These are phyloP conservation scores for Hiodon alosoides DNA, from an alignment of 2,113 vertebrate species.

Conservation along the genomic window DNA sequence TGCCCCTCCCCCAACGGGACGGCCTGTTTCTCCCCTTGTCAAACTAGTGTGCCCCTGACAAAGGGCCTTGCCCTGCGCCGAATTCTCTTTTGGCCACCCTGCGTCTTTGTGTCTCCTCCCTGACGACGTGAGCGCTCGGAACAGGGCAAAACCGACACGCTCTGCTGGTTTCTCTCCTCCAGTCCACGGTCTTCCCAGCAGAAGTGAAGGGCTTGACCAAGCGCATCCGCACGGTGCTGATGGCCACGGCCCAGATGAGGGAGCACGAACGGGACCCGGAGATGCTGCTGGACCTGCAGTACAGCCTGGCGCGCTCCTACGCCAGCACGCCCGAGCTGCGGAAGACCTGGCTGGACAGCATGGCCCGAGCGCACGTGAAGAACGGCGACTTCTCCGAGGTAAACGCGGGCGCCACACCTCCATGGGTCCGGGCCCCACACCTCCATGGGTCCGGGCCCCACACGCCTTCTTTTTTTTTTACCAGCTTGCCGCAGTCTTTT, in stretches of 20 bases:
- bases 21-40: too few relatives aligned
- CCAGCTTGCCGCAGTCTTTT: too few relatives aligned
- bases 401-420: constrained; percentile 2
- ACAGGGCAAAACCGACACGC: too few relatives aligned
- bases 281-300: constrained; percentile 93
- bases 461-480: too few relatives aligned
- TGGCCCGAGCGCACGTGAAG: constrained; percentile 92
- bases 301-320: constrained; percentile 92
- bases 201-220: constrained; percentile 95
- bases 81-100: not conserved
- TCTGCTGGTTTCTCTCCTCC: constrained; percentile 10
- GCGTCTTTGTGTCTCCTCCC: not conserved
- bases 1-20: not conserved
- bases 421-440: not conserved
- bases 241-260: constrained; percentile 96
- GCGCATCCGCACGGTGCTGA: constrained; percentile 92
- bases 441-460: too few relatives aligned
- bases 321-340: constrained; percentile 93
- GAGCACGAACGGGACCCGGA: constrained; percentile 94
- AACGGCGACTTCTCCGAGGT: constrained; percentile 95
- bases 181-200: constrained; percentile 84
- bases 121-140: too few relatives aligned
- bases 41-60: not conserved
- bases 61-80: not conserved
- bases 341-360: constrained; percentile 94